Base-by-base conservation (phyloP, 2,113 vertebrate genomes). In the Mormoops blainvillei region DNA sequence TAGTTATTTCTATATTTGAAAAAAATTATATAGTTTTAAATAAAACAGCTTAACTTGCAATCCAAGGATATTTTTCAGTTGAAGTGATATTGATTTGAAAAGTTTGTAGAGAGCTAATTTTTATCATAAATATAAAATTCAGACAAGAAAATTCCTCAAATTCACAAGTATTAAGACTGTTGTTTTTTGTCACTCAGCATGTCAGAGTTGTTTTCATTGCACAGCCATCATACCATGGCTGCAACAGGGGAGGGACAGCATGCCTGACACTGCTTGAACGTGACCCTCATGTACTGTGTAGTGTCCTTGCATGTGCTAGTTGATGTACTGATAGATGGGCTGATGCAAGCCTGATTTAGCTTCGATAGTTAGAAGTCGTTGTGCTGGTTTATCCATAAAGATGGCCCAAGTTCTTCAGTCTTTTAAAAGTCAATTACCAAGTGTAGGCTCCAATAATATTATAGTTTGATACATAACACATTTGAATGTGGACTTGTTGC, bases 1-100 rank as follows among this genome's bases (percentile, higher is more conserved):
- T 5, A 71, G 74, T 65, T 91, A 91, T 91, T 89, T 95, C 61
- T 95, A 63, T 31, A 52, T 91, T 96, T 87, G 81, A 87, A 89
- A 94, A 94, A 91, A 82, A 71, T 58, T 89, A 8, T n/a, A 15
- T 41, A 65, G 63, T 83, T 92, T 92, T 76, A 74, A 91, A 78
- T 70, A 38, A 67, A 92, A 81, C 50, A 70, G 71, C 22, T 78
- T 84, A 74, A 56, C 16, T 85, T 80, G 22, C 1, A 54, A 65
- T 73, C 33, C 36, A 81, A 58, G 52, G 20, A 48, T 91, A 36
- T 91, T 91, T 96, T 88, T 87, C 36, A 52, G 3, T 76, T 78
- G 70, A 78, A 31, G 36, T 26, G 36, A 73, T 36, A 45, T 45
- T 56, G 48, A n/a, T 87, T 87, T 87, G 65, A 54, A 91, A 84